These are phyloP conservation scores for Neotoxoptera formosana DNA, from an alignment of 1,140 invertebrate genomes.

Conservation along the genomic window DNA sequence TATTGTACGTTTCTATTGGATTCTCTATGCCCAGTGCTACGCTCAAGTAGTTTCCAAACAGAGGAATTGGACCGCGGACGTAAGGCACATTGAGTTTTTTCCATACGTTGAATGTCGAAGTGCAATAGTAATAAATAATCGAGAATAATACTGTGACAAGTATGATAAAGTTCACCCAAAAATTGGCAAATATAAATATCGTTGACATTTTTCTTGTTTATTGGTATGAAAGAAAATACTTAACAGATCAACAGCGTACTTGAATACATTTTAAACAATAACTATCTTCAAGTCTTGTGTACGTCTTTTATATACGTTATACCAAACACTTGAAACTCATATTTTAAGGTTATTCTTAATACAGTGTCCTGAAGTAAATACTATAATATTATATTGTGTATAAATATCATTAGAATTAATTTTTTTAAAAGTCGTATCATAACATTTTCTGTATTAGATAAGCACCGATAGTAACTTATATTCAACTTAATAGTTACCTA, in stretches of 20 bases:
- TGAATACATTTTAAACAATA: not conserved
- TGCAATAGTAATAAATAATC: not conserved
- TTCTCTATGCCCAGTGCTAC: not conserved
- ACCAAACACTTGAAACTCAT: not conserved
- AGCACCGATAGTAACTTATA: not conserved
- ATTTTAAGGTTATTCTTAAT: not conserved
- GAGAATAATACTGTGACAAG: not conserved
- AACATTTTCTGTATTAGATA: not conserved
- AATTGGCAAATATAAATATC: not conserved
- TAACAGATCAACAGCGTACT: not conserved
- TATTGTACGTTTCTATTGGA: not conserved
- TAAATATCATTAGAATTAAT: too few species aligned
- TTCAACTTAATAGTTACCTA: not conserved
- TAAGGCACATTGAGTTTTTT: slow-evolving; percentile 3
- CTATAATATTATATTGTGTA: not conserved
- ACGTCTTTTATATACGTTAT: not conserved
- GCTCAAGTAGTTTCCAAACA: not conserved
- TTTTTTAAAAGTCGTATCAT: not conserved
- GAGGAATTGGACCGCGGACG: not conserved
- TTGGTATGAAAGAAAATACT: not conserved
- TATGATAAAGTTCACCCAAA: not conserved
- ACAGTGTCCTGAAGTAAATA: not conserved
- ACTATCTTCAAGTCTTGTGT: not conserved
- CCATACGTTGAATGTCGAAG: not conserved
- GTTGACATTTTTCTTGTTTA: not conserved